These are phyloP conservation scores for Lamprologus callipterus DNA, from an alignment of 2,113 vertebrate genomes.

Conservation along the genomic window DNA sequence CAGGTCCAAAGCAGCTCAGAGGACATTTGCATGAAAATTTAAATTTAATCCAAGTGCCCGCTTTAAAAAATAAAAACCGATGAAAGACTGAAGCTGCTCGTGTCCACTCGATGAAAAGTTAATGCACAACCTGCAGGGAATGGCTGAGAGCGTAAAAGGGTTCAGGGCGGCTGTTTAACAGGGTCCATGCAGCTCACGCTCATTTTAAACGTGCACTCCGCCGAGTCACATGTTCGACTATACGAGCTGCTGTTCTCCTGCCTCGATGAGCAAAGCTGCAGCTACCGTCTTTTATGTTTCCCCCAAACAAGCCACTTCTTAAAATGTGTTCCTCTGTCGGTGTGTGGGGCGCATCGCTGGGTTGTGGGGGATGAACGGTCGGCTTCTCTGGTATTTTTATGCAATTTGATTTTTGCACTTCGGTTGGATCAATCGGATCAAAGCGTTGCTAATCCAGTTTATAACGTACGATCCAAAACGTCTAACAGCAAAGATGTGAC, in stretches of 20 bases:
- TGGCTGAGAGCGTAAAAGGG: not conserved
- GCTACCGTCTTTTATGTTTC: not conserved
- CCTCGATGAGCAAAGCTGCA: not conserved
- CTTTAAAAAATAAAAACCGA: not conserved
- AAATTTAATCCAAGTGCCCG: not conserved
- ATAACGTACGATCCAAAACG: not conserved
- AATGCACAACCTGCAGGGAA: not conserved
- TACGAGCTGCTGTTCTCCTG: not conserved
- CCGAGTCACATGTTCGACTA: not conserved
- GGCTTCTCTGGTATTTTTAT: not conserved
- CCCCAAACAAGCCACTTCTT: not conserved
- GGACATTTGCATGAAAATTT: not conserved
- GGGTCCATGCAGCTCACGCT: not conserved
- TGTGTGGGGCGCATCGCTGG: not conserved
- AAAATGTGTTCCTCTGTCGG: not conserved
- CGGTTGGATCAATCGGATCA: not conserved
- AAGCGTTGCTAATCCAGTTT: not conserved
- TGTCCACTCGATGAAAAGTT: not conserved
- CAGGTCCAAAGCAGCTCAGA: not conserved
- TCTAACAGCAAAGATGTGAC: not conserved
- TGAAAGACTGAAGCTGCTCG: not conserved
- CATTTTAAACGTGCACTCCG: not conserved
- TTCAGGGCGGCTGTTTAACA: not conserved
- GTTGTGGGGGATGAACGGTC: not conserved
- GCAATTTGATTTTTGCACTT: not conserved